These are phyloP conservation scores for Machimus atricapillus DNA, from an alignment of 2,888 invertebrate species.

Conservation along the genomic window DNA sequence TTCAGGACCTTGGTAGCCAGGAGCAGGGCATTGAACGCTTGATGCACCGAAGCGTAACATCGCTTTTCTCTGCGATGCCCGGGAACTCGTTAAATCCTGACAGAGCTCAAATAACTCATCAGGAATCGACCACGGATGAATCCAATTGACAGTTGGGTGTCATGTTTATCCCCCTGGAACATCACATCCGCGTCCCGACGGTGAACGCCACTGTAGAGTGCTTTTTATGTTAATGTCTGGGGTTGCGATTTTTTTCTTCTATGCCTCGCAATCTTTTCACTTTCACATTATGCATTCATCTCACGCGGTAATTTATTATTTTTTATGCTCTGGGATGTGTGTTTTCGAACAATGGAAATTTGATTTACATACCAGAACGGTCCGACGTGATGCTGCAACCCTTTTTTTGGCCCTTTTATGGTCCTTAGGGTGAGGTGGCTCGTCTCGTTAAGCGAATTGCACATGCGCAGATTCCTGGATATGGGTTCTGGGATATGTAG, in stretches of 20 bases:
- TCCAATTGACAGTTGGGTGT: slow-evolving; percentile 64
- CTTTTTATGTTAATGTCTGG: slow-evolving; percentile 51
- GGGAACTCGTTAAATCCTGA: slow-evolving; percentile 18
- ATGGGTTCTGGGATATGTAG: not conserved
- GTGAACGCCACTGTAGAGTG: slow-evolving; percentile 47
- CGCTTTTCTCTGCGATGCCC: not conserved
- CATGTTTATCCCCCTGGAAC: slow-evolving; percentile 60
- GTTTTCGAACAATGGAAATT: slow-evolving; percentile 55
- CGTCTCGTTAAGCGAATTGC: slow-evolving; percentile 37
- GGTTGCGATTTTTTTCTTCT: slow-evolving; percentile 44
- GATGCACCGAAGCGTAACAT: not conserved
- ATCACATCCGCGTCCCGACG: slow-evolving; percentile 46
- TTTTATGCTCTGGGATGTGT: slow-evolving; percentile 52
- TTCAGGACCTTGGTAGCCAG: not conserved
- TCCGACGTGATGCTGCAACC: slow-evolving; percentile 51
- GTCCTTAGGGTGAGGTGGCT: not conserved
- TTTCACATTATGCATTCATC: slow-evolving; percentile 56
- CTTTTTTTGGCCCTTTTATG: slow-evolving; percentile 31
- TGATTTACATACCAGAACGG: slow-evolving; percentile 63
- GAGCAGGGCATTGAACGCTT: not conserved
- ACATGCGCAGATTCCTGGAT: slow-evolving; percentile 4
- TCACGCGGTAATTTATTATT: slow-evolving; percentile 62
- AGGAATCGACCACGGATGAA: slow-evolving; percentile 58
- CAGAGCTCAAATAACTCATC: slow-evolving; percentile 33
- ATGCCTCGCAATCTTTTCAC: slow-evolving; percentile 48